Evolutionary conservation across 2,888 invertebrate species (phyloP).

Genomic region (Graphium colonna): DNA sequence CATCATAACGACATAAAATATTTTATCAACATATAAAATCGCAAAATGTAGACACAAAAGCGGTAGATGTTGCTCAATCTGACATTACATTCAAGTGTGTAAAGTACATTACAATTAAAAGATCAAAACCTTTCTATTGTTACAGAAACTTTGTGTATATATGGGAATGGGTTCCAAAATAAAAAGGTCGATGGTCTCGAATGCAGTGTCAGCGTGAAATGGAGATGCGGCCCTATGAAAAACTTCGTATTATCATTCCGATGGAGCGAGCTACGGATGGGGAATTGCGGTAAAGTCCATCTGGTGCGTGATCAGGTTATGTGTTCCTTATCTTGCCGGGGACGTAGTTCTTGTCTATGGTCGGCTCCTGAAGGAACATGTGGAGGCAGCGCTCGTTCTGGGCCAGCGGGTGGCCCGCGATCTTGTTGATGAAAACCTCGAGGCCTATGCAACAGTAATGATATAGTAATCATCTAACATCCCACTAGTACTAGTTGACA

Average conservation of each 20-base stretch:
- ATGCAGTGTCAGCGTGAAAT: slow-evolving; percentile 8
- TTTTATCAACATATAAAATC: neutral
- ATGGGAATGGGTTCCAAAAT: too few species aligned
- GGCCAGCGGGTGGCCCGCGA: slow-evolving; percentile 98
- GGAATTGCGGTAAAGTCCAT: slow-evolving; percentile 49
- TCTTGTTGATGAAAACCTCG: slow-evolving; percentile 99
- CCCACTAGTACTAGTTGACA: too few species aligned
- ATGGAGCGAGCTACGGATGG: slow-evolving; percentile 12
- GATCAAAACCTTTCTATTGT: too few species aligned
- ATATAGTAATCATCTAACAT: too few species aligned
- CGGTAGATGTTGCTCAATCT: neutral
- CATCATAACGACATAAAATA: too few species aligned
- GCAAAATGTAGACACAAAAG: neutral
- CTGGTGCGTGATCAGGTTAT: slow-evolving; percentile 66
- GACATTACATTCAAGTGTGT: neutral
- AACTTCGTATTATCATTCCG: slow-evolving; percentile 11
- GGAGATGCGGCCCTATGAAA: neutral
- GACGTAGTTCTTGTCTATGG: slow-evolving; percentile 99
- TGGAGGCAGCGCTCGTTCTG: slow-evolving; percentile 99
- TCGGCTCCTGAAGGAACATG: slow-evolving; percentile 98
- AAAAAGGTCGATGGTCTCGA: neutral
- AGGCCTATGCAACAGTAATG: slow-evolving; percentile 74
- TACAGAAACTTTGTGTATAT: too few species aligned
- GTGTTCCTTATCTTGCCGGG: slow-evolving; percentile 99
- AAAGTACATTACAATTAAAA: too few species aligned